Percentiles rank a stretch among this genome's conserved stretches.
These are phyloP conservation scores for Pachydiplax longipennis DNA, from an alignment of 2,888 invertebrate genomes.

Conservation along the genomic window DNA sequence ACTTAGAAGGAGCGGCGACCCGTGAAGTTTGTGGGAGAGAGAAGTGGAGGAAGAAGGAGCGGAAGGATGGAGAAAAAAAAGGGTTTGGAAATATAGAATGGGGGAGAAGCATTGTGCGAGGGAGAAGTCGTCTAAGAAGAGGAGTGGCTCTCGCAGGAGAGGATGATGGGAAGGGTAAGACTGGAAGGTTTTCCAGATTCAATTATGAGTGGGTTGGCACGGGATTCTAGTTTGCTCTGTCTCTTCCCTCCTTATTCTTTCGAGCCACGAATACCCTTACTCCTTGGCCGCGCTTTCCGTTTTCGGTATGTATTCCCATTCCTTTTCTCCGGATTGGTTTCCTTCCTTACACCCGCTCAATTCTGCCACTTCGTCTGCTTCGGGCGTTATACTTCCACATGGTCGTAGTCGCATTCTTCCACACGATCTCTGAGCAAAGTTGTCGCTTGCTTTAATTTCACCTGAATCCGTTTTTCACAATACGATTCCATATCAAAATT, in stretches of 20 bases:
- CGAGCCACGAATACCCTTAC: not conserved
- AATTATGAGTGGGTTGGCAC: constrained; percentile 41
- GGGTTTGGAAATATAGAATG: not conserved
- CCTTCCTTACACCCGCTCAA: not conserved
- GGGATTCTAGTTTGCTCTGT: constrained; percentile 28
- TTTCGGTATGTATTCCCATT: not conserved
- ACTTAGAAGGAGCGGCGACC: not conserved
- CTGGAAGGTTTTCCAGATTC: constrained; percentile 41
- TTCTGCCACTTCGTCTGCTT: not conserved
- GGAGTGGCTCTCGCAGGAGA: not conserved
- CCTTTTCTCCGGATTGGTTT: not conserved
- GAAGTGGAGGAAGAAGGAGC: not conserved
- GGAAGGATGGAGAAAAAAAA: not conserved
- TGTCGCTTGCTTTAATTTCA: too few species aligned
- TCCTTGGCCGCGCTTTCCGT: not conserved
- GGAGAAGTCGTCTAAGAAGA: not conserved
- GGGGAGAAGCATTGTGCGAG: not conserved
- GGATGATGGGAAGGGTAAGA: not conserved
- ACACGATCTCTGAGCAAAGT: not conserved
- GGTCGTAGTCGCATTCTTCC: not conserved
- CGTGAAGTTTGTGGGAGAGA: not conserved
- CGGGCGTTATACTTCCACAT: too few species aligned
- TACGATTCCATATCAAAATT: too few species aligned
- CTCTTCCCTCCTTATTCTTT: not conserved
- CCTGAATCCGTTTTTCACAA: too few species aligned